Conservation (phyloP, 2,113 vertebrate genomes). For the Sapayoa aenigma region DNA sequence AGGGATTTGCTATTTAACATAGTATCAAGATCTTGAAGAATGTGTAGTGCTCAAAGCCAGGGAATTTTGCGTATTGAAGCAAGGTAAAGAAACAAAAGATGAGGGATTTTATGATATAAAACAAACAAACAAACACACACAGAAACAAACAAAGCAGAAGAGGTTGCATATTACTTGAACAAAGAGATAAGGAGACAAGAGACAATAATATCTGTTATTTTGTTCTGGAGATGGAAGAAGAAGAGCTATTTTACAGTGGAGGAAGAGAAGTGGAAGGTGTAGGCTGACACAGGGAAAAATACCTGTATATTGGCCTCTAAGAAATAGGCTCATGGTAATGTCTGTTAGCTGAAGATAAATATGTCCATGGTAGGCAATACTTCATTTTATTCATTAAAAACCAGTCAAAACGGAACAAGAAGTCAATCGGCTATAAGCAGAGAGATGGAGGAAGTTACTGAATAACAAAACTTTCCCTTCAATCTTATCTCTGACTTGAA, state of each 20-base stretch:
- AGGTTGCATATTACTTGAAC: background rate
- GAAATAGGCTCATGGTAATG: background rate
- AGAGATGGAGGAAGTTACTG: background rate
- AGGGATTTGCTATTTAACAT: background rate
- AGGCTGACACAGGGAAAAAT: background rate
- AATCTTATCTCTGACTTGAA: background rate
- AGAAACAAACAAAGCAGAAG: background rate
- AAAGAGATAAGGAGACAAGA: background rate
- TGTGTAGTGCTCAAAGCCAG: background rate
- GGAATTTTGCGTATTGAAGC: background rate
- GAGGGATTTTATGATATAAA: background rate
- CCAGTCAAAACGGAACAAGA: background rate
- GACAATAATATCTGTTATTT: background rate
- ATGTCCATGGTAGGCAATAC: background rate
- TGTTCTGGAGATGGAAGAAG: background rate
- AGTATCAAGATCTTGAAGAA: background rate
- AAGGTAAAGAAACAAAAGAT: background rate
- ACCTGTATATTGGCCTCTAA: background rate
- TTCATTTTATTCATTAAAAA: background rate
- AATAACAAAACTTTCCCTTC: background rate
- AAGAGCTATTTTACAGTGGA: background rate
- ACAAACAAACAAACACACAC: background rate
- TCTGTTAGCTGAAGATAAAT: background rate
- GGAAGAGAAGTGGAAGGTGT: background rate
- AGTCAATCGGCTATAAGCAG: background rate